phyloP scores from a whole-genome alignment of 2,888 invertebrate species.

The Eledona agricola region DNA sequence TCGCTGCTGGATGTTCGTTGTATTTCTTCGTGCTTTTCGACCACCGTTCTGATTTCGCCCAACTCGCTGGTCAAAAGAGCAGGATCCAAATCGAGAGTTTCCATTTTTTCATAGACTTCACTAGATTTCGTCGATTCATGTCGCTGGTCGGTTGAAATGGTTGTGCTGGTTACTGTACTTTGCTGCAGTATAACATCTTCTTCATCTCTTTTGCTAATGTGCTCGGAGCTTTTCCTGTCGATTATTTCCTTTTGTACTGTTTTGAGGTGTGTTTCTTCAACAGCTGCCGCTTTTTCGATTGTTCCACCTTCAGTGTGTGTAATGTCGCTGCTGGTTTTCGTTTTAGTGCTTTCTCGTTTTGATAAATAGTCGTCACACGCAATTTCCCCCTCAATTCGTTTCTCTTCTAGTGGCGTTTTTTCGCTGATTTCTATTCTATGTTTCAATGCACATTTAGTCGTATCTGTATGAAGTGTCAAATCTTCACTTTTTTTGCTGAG shows the following conservation, averaged over 20 bases:
- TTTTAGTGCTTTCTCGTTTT: slow-evolving; percentile 39
- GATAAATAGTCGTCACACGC: slow-evolving; percentile 43
- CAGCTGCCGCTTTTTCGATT: slow-evolving; percentile 37
- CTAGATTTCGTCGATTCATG: slow-evolving; percentile 49
- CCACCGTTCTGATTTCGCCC: slow-evolving; percentile 36
- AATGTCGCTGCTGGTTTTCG: slow-evolving; percentile 46
- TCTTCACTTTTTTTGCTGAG: slow-evolving; percentile 15
- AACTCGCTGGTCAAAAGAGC: slow-evolving; percentile 36
- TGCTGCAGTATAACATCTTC: slow-evolving; percentile 12
- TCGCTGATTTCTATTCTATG: slow-evolving; percentile 24
- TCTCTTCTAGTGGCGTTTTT: slow-evolving; percentile 39
- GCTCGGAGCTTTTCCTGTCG: slow-evolving; percentile 37
- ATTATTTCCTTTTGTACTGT: slow-evolving; percentile 34
- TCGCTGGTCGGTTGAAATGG: slow-evolving; percentile 43
- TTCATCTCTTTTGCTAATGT: slow-evolving; percentile 9
- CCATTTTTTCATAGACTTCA: slow-evolving; percentile 43
- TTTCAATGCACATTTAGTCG: slow-evolving; percentile 15
- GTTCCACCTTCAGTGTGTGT: slow-evolving; percentile 48
- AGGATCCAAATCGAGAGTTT: slow-evolving; percentile 41
- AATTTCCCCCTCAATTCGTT: slow-evolving; percentile 44
- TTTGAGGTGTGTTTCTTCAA: slow-evolving; percentile 45
- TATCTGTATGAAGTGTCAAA: not conserved
- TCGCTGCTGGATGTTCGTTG: slow-evolving; percentile 62
- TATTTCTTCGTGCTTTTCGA: slow-evolving; percentile 52
- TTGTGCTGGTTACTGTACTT: slow-evolving; percentile 32